Evolutionary conservation across 2,797 vertebrate species (phyloP), one percentile per base, ranked within the genome.

Genomic region (Hyperoplus lanceolatus): DNA sequence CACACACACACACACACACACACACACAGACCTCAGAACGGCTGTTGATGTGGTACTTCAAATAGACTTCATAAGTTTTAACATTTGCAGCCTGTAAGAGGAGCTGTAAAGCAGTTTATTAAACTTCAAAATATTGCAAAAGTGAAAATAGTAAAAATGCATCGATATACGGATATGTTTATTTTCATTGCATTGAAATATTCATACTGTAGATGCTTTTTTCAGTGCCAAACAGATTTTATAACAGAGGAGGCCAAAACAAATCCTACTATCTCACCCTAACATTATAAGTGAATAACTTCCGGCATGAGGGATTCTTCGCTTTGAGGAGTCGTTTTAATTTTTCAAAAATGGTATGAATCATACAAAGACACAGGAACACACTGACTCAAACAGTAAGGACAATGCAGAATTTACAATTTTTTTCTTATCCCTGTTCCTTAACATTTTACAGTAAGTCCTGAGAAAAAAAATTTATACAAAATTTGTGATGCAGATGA

Each of bases 261-360:
- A 75, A 46, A n/a, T 57, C 48, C 18, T 69, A 76, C 70, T 73
- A 79, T 62, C 11, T 85, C 68, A 78, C 45, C 18, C 45, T 18
- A 56, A 55, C 54, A 56, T 43, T 7, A 21, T 4, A 36, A 50
- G 49, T 55, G 56, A 77, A 67, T 15, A 61, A 58, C 36, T 39
- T 56, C 38, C 42, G 55, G 74, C 16, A 49, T 70, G 64, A 73
- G 39, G 9, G 38, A 64, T 10, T 39, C 63, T 58, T 63, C 29
- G 38, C 45, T 65, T 65, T 29, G n/a, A 29, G 63, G 56, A 63
- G 53, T 18, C 21, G 45, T 18, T 66, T 16, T 64, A 42, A 29
- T 29, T 29, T 29, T 70, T 15, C 64, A 56, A 66, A 29, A 49
- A 39, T 5, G 2, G 49, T 16, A 38, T 82, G 60, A 83, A 58